Evolutionary conservation across 1,140 invertebrate species (phyloP).

Genomic region (Lepidurus apus): DNA sequence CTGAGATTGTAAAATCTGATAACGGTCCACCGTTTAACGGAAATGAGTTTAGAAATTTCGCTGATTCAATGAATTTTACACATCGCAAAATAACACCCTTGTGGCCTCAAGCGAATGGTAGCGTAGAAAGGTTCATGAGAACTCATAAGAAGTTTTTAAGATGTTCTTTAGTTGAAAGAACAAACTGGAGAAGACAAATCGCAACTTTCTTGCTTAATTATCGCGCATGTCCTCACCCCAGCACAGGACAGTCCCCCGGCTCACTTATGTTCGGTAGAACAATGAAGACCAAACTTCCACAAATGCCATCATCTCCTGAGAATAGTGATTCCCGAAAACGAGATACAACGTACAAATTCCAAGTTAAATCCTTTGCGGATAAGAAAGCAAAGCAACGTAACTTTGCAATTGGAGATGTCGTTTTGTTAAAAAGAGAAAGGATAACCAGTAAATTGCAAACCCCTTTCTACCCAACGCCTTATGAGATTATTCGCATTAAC

Average conservation of each 20-base stretch:
- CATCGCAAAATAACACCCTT: conserved; percentile 25
- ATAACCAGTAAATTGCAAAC: conserved; percentile 20
- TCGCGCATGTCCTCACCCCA: conserved; percentile 23
- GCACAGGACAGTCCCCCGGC: conserved; percentile 4
- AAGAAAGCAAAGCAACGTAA: background rate
- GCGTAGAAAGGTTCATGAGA: conserved; percentile 27
- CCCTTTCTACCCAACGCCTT: background rate
- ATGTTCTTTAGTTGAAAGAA: background rate
- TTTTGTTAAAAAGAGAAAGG: background rate
- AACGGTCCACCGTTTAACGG: conserved; percentile 38
- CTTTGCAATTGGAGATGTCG: background rate
- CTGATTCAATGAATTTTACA: background rate
- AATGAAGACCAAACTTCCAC: background rate
- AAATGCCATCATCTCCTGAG: background rate
- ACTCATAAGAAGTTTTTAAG: conserved; percentile 22
- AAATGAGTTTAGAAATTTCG: conserved; percentile 33
- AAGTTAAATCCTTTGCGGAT: conserved; percentile 11
- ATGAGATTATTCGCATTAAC: background rate
- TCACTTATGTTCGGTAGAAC: conserved; percentile 5
- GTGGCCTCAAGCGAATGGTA: conserved; percentile 26
- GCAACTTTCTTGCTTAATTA: conserved; percentile 24
- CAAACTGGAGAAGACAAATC: background rate
- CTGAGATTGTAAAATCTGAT: conserved; percentile 35
- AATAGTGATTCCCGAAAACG: background rate
- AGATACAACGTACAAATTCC: background rate